Evolutionary conservation across 2,113 vertebrate species (phyloP).

Genomic region (Octodon degus): DNA sequence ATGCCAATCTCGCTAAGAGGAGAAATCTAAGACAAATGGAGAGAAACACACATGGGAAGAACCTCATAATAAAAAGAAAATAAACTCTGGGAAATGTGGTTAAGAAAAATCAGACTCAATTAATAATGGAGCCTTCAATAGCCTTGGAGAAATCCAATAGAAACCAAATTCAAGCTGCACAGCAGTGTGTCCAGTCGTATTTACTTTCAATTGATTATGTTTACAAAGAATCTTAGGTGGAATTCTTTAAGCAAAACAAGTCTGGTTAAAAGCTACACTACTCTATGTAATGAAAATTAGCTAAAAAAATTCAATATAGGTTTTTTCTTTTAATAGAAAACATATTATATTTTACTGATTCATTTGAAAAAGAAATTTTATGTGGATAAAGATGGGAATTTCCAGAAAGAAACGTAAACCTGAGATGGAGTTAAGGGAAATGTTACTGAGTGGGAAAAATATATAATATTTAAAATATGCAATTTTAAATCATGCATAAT

Average conservation of each 20-base stretch:
- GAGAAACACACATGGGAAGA: conserved; percentile 23
- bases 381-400: neutral
- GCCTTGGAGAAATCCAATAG: conserved; percentile 61
- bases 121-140: conserved; percentile 58
- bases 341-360: conserved; percentile 15
- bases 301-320: conserved; percentile 28
- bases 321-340: conserved; percentile 53
- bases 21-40: conserved; percentile 46
- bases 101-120: conserved; percentile 61
- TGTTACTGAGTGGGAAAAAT: conserved; percentile 27
- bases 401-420: neutral
- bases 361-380: conserved; percentile 10
- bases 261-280: conserved; percentile 41
- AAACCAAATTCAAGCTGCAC: conserved; percentile 60
- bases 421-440: conserved; percentile 19
- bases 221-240: neutral
- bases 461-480: conserved; percentile 48
- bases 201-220: conserved; percentile 56
- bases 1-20: neutral
- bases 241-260: conserved; percentile 58
- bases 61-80: conserved; percentile 68
- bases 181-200: conserved; percentile 2
- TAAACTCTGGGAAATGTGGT: conserved; percentile 37
- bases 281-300: conserved; percentile 45
- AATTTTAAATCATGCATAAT: conserved; percentile 55